A percentile compares a stretch with the other conserved stretches of the same genome.
phyloP scores from a whole-genome alignment of 2,888 invertebrate species.

The Argyra leucocephala region DNA sequence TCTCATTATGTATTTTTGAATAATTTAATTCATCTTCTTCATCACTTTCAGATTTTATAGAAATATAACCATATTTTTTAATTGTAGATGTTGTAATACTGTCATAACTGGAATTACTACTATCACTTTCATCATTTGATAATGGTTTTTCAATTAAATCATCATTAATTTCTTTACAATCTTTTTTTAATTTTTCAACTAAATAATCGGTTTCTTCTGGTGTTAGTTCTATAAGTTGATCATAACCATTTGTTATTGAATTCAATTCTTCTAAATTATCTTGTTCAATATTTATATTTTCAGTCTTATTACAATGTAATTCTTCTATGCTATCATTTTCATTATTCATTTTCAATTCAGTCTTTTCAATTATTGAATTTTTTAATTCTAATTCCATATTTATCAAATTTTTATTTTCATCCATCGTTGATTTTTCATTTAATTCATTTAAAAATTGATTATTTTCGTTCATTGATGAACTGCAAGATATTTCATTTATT shows the following conservation, averaged over 20 bases:
- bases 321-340: background rate
- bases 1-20: background rate
- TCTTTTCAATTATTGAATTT: conserved; percentile 20
- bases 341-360: background rate
- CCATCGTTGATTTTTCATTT: background rate
- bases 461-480: background rate
- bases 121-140: conserved; percentile 11
- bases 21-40: background rate
- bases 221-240: conserved; percentile 33
- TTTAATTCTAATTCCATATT: background rate
- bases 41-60: background rate
- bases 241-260: conserved; percentile 39
- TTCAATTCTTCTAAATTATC: conserved; percentile 32
- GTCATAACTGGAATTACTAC: conserved; percentile 11
- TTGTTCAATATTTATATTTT: background rate
- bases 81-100: conserved; percentile 1
- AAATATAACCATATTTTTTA: background rate
- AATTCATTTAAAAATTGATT: background rate
- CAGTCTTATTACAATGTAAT: background rate
- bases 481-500: background rate
- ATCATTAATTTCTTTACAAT: conserved; percentile 39
- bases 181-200: conserved; percentile 35
- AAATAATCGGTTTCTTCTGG: conserved; percentile 24
- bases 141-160: conserved; percentile 30
- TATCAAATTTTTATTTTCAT: background rate